A percentile compares a stretch with the other conserved stretches of the same genome.
These are phyloP conservation scores for Stratiolaelaps scimitus DNA, from an alignment of 1,140 invertebrate species.

Conservation along the genomic window DNA sequence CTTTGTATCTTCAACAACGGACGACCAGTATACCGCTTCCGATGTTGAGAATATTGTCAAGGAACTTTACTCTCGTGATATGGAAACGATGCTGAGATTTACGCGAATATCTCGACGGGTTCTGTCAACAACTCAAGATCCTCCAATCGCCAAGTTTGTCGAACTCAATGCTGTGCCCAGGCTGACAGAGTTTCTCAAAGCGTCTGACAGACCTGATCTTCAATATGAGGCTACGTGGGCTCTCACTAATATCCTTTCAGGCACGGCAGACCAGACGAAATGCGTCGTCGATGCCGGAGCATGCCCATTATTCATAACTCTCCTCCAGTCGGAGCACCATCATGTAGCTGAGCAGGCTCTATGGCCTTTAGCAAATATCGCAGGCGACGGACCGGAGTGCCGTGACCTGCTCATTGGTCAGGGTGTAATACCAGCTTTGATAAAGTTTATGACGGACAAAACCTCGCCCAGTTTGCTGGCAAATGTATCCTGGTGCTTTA, in stretches of 20 bases:
- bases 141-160: conserved; percentile 83
- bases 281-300: conserved; percentile 54
- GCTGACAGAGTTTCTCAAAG: conserved; percentile 42
- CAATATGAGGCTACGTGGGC: conserved; percentile 52
- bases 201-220: conserved; percentile 37
- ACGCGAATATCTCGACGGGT: conserved; percentile 69
- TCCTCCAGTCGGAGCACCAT: conserved; percentile 57
- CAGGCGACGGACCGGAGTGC: conserved; percentile 61
- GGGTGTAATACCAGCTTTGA: conserved; percentile 40
- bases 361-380: conserved; percentile 94
- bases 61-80: conserved; percentile 49
- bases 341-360: conserved; percentile 87
- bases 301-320: conserved; percentile 61
- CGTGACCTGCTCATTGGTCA: conserved; percentile 54
- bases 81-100: conserved; percentile 49
- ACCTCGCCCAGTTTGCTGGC: conserved; percentile 35
- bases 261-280: conserved; percentile 47
- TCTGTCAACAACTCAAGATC: conserved; percentile 75
- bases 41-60: conserved; percentile 38
- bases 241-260: conserved; percentile 48
- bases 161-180: conserved; percentile 67
- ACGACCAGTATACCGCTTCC: conserved; percentile 38
- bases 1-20: conserved; percentile 47
- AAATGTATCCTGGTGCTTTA: conserved; percentile 43
- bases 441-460: conserved; percentile 31